Evolutionary conservation across 2,113 vertebrate species (phyloP), one percentile per base, ranked within the genome.

Genomic region (Toxotes jaculatrix): DNA sequence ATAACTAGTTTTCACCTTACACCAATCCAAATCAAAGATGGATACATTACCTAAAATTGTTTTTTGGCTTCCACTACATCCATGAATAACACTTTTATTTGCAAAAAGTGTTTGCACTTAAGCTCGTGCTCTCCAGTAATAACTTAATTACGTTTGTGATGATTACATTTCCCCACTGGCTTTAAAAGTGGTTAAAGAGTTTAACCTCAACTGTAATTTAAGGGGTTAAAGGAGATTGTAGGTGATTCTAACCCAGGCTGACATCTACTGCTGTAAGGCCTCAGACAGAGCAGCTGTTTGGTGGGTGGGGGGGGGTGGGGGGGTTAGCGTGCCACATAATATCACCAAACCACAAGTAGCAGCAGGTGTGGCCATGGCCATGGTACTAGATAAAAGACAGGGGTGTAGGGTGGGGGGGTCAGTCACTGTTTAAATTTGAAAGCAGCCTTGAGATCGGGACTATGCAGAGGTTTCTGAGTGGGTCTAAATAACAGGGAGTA

Each of bases 331-430:
- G 68, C 43, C 53, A 42, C 79, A 86, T 85, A 68, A 81, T 85
- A 77, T 84, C 61, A 74, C 64, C 9, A 49, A 53, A 60, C 47
- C 81, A 67, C 11, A 81, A 92, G 89, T 2, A 66, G 86, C 77
- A 89, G 90, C 91, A 93, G 91, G 93, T 91, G 93, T 86, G 71
- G 62, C 40, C 75, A 13, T 3, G 21, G 73, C 19, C 49, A 0
- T 21, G 0, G 38, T 27, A 32, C 21, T 0, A 13, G 27, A 73
- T 69, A 75, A 74, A 81, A 80, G 72, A 65, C 23, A 19, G 55
- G 32, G 7, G n/a, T 6, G n/a, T 3, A 23, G 14, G 7, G 42
- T 13, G n/a, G 16, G 56, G 69, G 61, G 32, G 7, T 53, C 23
- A 1, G 49, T 2, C n/a, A n/a, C n/a, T n/a, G 4, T 75, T 73